Percentiles rank a stretch among this genome's conserved stretches.
phyloP scores from a whole-genome alignment of 2,888 invertebrate genomes.

The Ashinkailepas kermadecensis region DNA sequence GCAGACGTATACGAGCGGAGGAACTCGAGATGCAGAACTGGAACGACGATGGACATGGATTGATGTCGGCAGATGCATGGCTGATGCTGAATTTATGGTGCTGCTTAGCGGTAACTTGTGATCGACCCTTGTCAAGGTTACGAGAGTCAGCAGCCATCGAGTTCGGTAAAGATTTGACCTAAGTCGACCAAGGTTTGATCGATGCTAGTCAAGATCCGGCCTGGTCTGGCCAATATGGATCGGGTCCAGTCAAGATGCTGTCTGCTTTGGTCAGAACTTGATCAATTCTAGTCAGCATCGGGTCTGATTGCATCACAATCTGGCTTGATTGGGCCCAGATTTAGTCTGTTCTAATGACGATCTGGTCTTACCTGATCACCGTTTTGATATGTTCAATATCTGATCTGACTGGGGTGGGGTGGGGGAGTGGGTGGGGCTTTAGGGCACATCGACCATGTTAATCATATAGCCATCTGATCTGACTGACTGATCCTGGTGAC shows the following conservation, averaged over 20 bases:
- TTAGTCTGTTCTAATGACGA: too few species aligned
- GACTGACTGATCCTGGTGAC: too few species aligned
- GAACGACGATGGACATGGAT: background rate
- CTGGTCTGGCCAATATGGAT: background rate
- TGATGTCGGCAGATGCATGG: background rate
- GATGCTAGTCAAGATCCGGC: background rate
- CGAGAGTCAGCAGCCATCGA: background rate
- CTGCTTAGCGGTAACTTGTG: background rate
- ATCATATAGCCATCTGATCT: too few species aligned
- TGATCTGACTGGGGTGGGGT: too few species aligned
- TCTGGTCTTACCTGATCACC: too few species aligned
- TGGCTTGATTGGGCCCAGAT: too few species aligned
- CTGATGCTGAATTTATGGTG: background rate
- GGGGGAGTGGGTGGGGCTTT: too few species aligned
- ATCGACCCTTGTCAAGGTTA: background rate
- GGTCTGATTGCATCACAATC: too few species aligned
- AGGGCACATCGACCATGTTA: too few species aligned
- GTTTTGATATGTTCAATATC: too few species aligned
- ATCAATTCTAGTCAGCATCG: too few species aligned
- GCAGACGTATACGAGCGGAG: background rate
- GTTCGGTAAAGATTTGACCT: background rate
- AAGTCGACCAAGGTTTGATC: background rate
- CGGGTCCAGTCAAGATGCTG: background rate
- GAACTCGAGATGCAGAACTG: background rate
- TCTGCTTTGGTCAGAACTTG: too few species aligned